Evolutionary conservation across 1,140 invertebrate species (phyloP).

Genomic region (Brachionus paranguensis): DNA sequence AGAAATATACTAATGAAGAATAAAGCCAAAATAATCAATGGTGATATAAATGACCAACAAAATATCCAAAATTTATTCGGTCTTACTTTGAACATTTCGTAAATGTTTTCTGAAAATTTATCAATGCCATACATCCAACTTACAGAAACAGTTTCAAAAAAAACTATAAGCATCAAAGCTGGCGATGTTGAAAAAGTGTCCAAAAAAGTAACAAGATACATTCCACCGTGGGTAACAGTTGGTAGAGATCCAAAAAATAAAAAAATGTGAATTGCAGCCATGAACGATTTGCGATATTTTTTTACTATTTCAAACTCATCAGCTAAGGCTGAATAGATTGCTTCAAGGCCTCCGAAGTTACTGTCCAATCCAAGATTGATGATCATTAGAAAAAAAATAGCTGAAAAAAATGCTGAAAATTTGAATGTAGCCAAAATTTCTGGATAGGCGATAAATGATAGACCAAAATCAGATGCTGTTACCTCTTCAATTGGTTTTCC

Average conservation of each 20-base stretch:
- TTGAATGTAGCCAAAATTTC: conserved; percentile 83
- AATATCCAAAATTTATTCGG: conserved; percentile 12
- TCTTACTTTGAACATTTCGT: conserved; percentile 17
- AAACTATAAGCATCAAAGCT: conserved; percentile 30
- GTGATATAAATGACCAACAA: conserved; percentile 9
- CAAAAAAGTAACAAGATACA: conserved; percentile 30
- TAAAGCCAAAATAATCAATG: neutral
- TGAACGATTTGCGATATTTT: neutral
- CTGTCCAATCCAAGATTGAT: conserved; percentile 62
- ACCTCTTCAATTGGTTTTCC: conserved; percentile 47
- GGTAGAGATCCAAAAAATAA: conserved; percentile 18
- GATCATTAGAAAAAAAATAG: conserved; percentile 82
- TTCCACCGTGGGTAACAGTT: conserved; percentile 37
- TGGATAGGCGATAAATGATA: conserved; percentile 81
- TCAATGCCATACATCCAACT: conserved; percentile 27
- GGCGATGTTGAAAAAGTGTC: conserved; percentile 24
- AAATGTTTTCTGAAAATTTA: conserved; percentile 4
- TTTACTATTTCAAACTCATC: conserved; percentile 14
- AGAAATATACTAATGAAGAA: conserved; percentile 21
- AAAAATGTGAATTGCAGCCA: neutral
- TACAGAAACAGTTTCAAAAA: conserved; percentile 15
- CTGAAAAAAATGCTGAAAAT: conserved; percentile 73
- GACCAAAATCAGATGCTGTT: conserved; percentile 64
- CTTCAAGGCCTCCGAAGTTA: conserved; percentile 29
- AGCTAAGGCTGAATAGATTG: conserved; percentile 10